Evolutionary conservation across 2,888 invertebrate species (phyloP).

Genomic region (Carterocephalus palaemon): DNA sequence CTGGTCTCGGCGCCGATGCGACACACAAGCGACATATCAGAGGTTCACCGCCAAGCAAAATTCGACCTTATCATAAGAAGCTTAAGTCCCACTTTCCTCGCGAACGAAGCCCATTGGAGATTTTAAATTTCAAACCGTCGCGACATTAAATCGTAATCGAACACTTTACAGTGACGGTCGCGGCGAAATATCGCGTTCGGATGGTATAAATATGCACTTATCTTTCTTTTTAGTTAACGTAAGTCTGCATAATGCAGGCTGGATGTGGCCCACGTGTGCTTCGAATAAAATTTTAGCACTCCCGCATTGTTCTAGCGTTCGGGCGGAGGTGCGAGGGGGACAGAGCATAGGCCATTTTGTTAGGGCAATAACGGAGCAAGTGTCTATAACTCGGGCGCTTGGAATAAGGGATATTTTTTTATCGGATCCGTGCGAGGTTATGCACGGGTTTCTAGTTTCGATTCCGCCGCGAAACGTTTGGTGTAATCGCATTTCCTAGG

Average conservation of each 20-base stretch:
- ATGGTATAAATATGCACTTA: slow-evolving; percentile 77
- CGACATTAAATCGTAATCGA: slow-evolving; percentile 79
- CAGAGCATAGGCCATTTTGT: slow-evolving; percentile 55
- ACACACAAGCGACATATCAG: slow-evolving; percentile 36
- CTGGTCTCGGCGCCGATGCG: slow-evolving; percentile 43
- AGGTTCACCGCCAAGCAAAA: slow-evolving; percentile 18
- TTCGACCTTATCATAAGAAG: slow-evolving; percentile 20
- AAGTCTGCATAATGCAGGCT: slow-evolving; percentile 73
- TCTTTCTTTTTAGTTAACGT: slow-evolving; percentile 77
- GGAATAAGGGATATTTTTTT: slow-evolving; percentile 56
- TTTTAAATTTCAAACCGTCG: slow-evolving; percentile 60
- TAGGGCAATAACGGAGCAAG: slow-evolving; percentile 60
- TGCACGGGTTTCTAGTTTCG: slow-evolving; percentile 44
- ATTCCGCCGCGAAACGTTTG: slow-evolving; percentile 35
- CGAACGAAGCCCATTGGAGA: slow-evolving; percentile 34
- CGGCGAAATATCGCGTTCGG: slow-evolving; percentile 70
- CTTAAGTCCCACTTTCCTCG: slow-evolving; percentile 20
- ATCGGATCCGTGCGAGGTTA: slow-evolving; percentile 42
- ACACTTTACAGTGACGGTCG: slow-evolving; percentile 73
- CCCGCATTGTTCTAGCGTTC: slow-evolving; percentile 65
- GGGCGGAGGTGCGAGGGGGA: slow-evolving; percentile 53
- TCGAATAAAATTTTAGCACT: slow-evolving; percentile 76
- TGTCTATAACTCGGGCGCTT: slow-evolving; percentile 60
- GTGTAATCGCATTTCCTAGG: slow-evolving; percentile 20
- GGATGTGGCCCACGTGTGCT: slow-evolving; percentile 65